phyloP scores from a whole-genome alignment of 2,888 invertebrate genomes.

The Troides oblongomaculatus region DNA sequence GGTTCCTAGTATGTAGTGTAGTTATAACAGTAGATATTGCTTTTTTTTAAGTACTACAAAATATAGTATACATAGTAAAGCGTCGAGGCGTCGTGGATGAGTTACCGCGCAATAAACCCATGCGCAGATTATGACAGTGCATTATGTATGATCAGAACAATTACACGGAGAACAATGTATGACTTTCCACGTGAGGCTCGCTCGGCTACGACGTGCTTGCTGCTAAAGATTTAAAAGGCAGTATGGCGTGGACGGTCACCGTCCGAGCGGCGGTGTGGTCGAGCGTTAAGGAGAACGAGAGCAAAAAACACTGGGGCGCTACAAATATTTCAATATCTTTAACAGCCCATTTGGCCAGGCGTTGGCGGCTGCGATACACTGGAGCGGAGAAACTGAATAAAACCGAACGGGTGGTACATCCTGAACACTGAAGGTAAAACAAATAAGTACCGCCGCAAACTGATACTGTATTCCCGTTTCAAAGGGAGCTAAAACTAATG shows the following conservation, averaged over 20 bases:
- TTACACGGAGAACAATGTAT: slow-evolving; percentile 13
- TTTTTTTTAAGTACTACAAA: too few species aligned
- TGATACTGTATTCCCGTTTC: too few species aligned
- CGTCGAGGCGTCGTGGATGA: too few species aligned
- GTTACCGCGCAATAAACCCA: neutral
- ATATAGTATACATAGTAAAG: too few species aligned
- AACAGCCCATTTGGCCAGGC: slow-evolving; percentile 22
- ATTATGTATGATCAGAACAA: slow-evolving; percentile 1
- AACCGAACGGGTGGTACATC: too few species aligned
- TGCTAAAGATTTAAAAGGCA: neutral
- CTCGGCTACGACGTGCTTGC: neutral
- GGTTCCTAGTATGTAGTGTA: too few species aligned
- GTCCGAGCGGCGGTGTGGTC: slow-evolving; percentile 15
- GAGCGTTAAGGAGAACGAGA: slow-evolving; percentile 20
- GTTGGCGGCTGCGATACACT: neutral
- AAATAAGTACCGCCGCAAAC: too few species aligned
- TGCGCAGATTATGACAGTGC: slow-evolving; percentile 6
- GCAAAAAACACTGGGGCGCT: slow-evolving; percentile 22
- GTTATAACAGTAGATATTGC: too few species aligned
- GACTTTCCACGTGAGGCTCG: slow-evolving; percentile 2
- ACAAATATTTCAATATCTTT: slow-evolving; percentile 29
- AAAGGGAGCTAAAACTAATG: too few species aligned
- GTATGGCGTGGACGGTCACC: slow-evolving; percentile 1
- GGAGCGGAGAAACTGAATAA: too few species aligned
- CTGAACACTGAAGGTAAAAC: too few species aligned